Base-by-base conservation (phyloP, 2,888 invertebrate species). In the Cataglyphis altisquamis region DNA sequence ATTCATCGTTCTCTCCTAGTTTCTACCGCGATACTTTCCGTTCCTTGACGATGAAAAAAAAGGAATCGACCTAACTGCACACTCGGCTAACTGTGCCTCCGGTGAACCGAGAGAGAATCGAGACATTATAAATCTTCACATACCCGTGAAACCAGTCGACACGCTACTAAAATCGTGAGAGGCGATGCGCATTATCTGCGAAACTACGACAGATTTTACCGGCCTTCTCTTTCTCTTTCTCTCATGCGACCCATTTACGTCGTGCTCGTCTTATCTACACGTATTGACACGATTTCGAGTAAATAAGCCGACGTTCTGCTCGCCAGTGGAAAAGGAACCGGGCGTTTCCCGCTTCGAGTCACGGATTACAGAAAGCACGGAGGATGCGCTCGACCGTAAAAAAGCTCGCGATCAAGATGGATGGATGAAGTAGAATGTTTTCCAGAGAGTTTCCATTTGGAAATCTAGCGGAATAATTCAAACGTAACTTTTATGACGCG, bases 111-210 rank as follows among this genome's bases (percentile, higher is more conserved):
- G 64, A 64, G 63, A 75, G 64, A 64, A 55, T 39, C 72, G 57
- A 18, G 73, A 84, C 57, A 66, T 74, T 63, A 84, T 84, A 84
- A 84, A 84, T 84, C 84, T 84, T 84, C 84, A 41, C 73, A 73
- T 67, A 82, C 73, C 67, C 0, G 67, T 73, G 81, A 81, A 52
- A 84, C 60, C 81, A 73, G 39, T 66, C 66, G 72, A 81, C 81
- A 60, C 60, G 73, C 84, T 48, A 82, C 73, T 84, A 82, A 84
- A 84, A 82, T 67, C 60, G 67, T 67, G 67, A 73, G 36, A 62
- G 39, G 45, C 48, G 82, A 74, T 52, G 82, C 73, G 29, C 82
- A 73, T 82, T 84, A 84, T 84, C 73, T 66, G 39, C 39, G 60
- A 66, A 60, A 84, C 52, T 84, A 48, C 81, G 72, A 74, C 75